phyloP scores from a whole-genome alignment of 2,113 vertebrate species.

The Microtus oregoni region DNA sequence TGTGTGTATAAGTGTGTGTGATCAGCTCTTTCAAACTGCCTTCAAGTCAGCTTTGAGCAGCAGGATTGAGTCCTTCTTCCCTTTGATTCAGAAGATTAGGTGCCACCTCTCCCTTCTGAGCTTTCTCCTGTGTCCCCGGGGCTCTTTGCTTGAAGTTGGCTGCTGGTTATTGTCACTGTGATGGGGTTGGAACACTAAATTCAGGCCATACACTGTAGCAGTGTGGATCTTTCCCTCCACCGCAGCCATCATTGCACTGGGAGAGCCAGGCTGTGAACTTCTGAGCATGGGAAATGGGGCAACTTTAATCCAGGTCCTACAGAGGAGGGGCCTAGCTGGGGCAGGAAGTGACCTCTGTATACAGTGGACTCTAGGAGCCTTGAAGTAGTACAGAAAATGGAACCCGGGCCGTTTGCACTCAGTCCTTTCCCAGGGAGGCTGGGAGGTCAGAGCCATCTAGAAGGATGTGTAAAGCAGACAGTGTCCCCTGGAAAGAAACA shows the following conservation, averaged over 20 bases:
- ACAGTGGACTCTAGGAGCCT: slow-evolving; percentile 10
- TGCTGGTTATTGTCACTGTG: neutral
- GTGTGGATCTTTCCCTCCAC: slow-evolving; percentile 18
- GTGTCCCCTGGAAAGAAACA: neutral
- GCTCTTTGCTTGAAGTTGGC: neutral
- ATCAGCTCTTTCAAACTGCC: neutral
- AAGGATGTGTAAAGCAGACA: neutral
- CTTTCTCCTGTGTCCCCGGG: neutral
- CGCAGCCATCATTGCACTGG: neutral
- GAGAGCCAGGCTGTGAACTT: neutral
- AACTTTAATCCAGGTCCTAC: rapidly evolving
- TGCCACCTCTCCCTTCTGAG: neutral
- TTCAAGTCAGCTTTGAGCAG: neutral
- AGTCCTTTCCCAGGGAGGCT: slow-evolving; percentile 49
- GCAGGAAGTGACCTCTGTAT: slow-evolving; percentile 68
- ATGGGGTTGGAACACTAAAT: slow-evolving; percentile 4
- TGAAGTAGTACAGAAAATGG: slow-evolving; percentile 53
- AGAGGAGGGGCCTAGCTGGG: neutral
- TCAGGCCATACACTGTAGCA: neutral
- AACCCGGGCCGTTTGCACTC: neutral
- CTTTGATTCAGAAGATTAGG: neutral
- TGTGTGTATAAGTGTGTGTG: neutral
- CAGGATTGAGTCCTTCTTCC: neutral
- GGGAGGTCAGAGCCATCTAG: neutral
- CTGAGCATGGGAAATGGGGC: neutral